These are phyloP conservation scores for Oscheius onirici DNA, from an alignment of 2,888 invertebrate genomes.

Conservation along the genomic window DNA sequence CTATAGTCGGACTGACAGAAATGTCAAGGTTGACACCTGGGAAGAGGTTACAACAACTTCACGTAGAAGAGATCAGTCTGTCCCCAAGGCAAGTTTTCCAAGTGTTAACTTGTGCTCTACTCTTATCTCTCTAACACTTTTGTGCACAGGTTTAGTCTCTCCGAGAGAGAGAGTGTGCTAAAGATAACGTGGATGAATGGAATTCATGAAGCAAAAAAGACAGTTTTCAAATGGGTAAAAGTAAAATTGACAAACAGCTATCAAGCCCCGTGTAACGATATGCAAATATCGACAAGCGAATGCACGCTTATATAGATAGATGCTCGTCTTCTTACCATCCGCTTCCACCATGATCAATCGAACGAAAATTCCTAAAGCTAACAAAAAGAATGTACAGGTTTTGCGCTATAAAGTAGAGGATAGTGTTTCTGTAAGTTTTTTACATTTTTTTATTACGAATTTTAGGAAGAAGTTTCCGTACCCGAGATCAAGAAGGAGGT, in stretches of 20 bases:
- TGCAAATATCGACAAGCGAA: conserved; percentile 27
- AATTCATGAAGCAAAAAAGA: background rate
- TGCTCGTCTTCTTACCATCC: conserved; percentile 31
- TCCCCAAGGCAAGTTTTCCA: conserved; percentile 1
- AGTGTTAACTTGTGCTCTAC: conserved; percentile 8
- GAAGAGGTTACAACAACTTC: conserved; percentile 44
- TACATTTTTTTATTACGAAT: background rate
- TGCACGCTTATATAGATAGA: conserved; percentile 16
- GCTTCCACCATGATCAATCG: conserved; percentile 18
- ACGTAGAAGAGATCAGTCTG: conserved; percentile 30
- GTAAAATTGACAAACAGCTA: conserved; percentile 2
- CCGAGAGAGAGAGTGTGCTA: conserved; percentile 8
- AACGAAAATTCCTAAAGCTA: conserved; percentile 18
- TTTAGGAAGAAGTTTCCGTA: conserved; percentile 15
- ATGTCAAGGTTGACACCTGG: conserved; percentile 36
- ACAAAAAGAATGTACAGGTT: conserved; percentile 9
- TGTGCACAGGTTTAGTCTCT: background rate
- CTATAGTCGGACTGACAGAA: conserved; percentile 24
- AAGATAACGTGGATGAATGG: background rate
- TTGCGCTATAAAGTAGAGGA: background rate
- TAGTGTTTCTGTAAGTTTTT: background rate
- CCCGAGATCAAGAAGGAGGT: conserved; percentile 15
- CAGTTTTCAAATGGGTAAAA: background rate
- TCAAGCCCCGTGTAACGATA: conserved; percentile 13
- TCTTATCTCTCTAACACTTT: conserved; percentile 2